Conservation (phyloP, 1,140 invertebrate genomes). For the Hylyphantes graminicola region DNA sequence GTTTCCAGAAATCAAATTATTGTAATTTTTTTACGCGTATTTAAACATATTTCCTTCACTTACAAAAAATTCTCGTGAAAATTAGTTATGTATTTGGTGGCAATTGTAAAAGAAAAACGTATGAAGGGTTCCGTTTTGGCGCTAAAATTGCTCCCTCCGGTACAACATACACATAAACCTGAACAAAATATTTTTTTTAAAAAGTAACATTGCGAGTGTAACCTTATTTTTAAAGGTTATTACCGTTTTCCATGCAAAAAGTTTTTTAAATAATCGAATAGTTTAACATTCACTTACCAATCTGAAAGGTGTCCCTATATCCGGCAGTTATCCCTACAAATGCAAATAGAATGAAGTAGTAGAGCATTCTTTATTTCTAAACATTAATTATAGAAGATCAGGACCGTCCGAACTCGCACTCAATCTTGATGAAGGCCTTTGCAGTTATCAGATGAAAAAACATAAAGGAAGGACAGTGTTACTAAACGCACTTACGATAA, state of each 20-base stretch:
- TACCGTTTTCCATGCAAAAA: not conserved
- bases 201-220: too few relatives aligned
- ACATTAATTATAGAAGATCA: not conserved
- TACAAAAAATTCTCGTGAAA: too few relatives aligned
- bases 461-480: not conserved
- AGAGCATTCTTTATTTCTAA: slow-evolving; percentile 5
- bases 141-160: too few relatives aligned
- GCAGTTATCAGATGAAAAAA: slow-evolving; percentile 27
- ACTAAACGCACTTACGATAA: slow-evolving; percentile 7
- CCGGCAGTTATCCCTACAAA: slow-evolving; percentile 4
- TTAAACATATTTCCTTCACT: too few relatives aligned
- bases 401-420: slow-evolving; percentile 11
- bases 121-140: too few relatives aligned
- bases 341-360: slow-evolving; percentile 4
- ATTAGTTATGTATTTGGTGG: too few relatives aligned
- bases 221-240: too few relatives aligned
- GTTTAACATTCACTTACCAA: not conserved
- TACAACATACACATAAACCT: too few relatives aligned
- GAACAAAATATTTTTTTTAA: too few relatives aligned
- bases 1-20: too few relatives aligned
- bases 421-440: not conserved
- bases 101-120: too few relatives aligned
- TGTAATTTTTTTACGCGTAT: too few relatives aligned
- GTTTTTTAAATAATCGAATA: not conserved
- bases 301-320: not conserved